These are phyloP conservation scores for Marasmarcha lunaedactyla DNA, from an alignment of 2,888 invertebrate species.

Conservation along the genomic window DNA sequence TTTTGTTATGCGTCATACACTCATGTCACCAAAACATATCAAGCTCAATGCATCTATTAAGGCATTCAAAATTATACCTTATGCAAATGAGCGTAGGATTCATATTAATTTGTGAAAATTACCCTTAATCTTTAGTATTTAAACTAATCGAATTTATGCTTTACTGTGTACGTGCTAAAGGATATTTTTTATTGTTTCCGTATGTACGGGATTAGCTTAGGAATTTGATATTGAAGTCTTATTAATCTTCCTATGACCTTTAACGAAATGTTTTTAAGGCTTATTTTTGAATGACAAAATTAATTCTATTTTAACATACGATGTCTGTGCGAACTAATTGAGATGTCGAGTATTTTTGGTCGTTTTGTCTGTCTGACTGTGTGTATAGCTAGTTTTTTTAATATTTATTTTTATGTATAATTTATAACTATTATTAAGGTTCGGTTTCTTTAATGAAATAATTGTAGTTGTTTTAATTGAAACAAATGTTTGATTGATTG, in stretches of 20 bases:
- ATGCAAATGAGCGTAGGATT: conserved; percentile 15
- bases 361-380: conserved; percentile 29
- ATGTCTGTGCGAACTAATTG: conserved; percentile 53
- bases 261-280: conserved; percentile 14
- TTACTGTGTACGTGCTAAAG: conserved; percentile 16
- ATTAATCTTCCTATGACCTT: conserved; percentile 11
- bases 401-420: conserved; percentile 21
- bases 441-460: conserved; percentile 9
- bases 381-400: conserved; percentile 18
- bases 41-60: conserved; percentile 39
- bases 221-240: conserved; percentile 22
- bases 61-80: conserved; percentile 22
- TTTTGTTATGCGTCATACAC: conserved; percentile 34
- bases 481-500: no score
- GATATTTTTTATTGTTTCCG: conserved; percentile 17
- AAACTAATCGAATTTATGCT: conserved; percentile 16
- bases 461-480: background rate
- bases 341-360: conserved; percentile 52
- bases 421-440: conserved; percentile 17
- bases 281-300: conserved; percentile 18
- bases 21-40: conserved; percentile 70
- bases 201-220: conserved; percentile 24
- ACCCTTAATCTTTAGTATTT: conserved; percentile 9
- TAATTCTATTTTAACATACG: conserved; percentile 40
- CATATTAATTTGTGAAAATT: conserved; percentile 23